A percentile compares a stretch with the other conserved stretches of the same genome.
These are phyloP conservation scores for Drosophila stalkeri DNA, from an alignment of 2,888 invertebrate genomes.

Conservation along the genomic window DNA sequence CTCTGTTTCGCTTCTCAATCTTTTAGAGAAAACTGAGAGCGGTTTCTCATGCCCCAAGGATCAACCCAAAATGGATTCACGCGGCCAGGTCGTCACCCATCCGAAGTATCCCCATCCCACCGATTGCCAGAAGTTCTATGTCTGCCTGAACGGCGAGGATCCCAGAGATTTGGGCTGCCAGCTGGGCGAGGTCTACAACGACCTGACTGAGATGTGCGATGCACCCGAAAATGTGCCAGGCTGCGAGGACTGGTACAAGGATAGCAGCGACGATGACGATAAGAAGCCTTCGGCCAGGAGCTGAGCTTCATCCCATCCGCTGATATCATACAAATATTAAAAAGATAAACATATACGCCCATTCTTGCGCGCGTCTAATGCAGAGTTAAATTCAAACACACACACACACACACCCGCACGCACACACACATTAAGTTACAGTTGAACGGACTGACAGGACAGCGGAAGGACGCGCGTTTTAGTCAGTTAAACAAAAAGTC, in stretches of 20 bases:
- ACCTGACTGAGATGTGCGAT: constrained; percentile 93
- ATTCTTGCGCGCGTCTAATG: constrained; percentile 46
- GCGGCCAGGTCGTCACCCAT: constrained; percentile 91
- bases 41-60: constrained; percentile 94
- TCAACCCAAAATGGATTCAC: constrained; percentile 87
- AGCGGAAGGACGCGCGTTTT: constrained; percentile 63
- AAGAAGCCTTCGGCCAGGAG: constrained; percentile 82
- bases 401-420: constrained; percentile 2
- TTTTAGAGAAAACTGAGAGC: constrained; percentile 90
- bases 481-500: constrained; percentile 73
- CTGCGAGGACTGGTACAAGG: constrained; percentile 97
- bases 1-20: background rate
- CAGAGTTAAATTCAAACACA: constrained; percentile 24
- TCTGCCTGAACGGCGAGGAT: constrained; percentile 93
- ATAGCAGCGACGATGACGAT: constrained; percentile 87
- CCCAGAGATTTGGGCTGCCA: constrained; percentile 95
- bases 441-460: constrained; percentile 27
- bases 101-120: constrained; percentile 94
- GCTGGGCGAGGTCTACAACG: constrained; percentile 96
- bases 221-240: constrained; percentile 95
- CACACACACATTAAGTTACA: constrained; percentile 9
- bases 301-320: constrained; percentile 37
- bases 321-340: constrained; percentile 28
- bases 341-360: constrained; percentile 9
- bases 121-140: constrained; percentile 96